Base-by-base conservation (phyloP, 2,113 vertebrate genomes). In the Spermophilus dauricus region DNA sequence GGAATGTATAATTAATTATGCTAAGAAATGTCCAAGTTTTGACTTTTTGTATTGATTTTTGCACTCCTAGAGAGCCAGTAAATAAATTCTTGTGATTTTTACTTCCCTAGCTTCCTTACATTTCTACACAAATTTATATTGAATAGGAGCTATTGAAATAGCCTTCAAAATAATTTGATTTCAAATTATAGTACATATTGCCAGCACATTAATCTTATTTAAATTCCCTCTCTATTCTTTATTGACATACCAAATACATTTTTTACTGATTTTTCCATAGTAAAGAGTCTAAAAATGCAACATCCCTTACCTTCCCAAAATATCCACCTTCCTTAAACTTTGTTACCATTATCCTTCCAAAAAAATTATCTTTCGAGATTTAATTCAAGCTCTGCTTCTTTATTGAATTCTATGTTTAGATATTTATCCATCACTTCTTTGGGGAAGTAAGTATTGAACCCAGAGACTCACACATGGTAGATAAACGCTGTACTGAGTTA, bases 221-320 rank as follows among this genome's bases (percentile, higher is more conserved):
- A 77, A 76, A 56, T 51, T 39, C 42, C 83, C 0, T 86, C 0
- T 75, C 30, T 76, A 69, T 91, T 94, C n/a, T 85, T 61, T 91
- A 42, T 8, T 34, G 18, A 88, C 1, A 37, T 70, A 28, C 17
- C 75, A 89, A 89, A 32, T 89, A 51, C 53, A 76, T 91, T 86
- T 95, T 95, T 93, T 88, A 56, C 16, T 93, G 4, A 53, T 42
- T 94, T 78, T 92, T 51, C 24, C 12, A 56, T 61, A 77, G 18
- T 51, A 86, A 84, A 85, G 11, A 56, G 3, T 92, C 88, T 95
- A 92, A 95, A 96, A 92, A 24, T 13, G 34, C 18, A 76, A 61
- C 4, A 67, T 85, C 11, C 58, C 12, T 94, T 89, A 39, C 37
- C 8, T 78, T 8, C 26, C 22, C 39, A 78, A 86, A 39, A 14